Evolutionary conservation across 2,888 invertebrate genomes (phyloP).

Genomic region (Apamea anceps): DNA sequence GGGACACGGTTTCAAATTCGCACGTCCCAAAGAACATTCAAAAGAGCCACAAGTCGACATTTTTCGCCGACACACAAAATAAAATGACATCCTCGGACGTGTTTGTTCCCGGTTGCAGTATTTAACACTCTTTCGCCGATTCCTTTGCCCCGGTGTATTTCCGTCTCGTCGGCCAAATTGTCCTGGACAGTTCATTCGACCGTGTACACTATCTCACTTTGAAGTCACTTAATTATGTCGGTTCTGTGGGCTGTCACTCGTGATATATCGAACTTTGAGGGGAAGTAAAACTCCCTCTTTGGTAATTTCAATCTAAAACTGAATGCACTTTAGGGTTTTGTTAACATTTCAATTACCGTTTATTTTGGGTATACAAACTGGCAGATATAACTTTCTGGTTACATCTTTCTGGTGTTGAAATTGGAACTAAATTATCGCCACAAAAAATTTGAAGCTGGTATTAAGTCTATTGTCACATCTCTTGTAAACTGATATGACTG

Average conservation of each 20-base stretch:
- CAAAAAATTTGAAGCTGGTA: neutral
- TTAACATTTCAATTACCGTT: slow-evolving; percentile 53
- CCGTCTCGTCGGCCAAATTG: slow-evolving; percentile 78
- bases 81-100: slow-evolving; percentile 65
- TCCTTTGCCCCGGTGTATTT: slow-evolving; percentile 73
- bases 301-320: slow-evolving; percentile 53
- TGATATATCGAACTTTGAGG: slow-evolving; percentile 69
- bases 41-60: slow-evolving; percentile 52
- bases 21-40: slow-evolving; percentile 52
- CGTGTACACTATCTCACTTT: slow-evolving; percentile 76
- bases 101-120: slow-evolving; percentile 64
- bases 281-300: slow-evolving; percentile 47
- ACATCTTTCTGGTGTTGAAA: neutral
- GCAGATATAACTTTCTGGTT: neutral
- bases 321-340: slow-evolving; percentile 46
- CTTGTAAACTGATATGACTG: too few species aligned
- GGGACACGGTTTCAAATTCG: slow-evolving; percentile 31
- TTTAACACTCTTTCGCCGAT: slow-evolving; percentile 69
- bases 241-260: slow-evolving; percentile 74
- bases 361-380: slow-evolving; percentile 34
- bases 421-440: rapidly evolving
- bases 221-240: slow-evolving; percentile 80
- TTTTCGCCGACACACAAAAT: slow-evolving; percentile 63
- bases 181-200: slow-evolving; percentile 75
- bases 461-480: neutral